Evolutionary conservation across 2,797 vertebrate genomes (phyloP).

Genomic region (Characodon lateralis): DNA sequence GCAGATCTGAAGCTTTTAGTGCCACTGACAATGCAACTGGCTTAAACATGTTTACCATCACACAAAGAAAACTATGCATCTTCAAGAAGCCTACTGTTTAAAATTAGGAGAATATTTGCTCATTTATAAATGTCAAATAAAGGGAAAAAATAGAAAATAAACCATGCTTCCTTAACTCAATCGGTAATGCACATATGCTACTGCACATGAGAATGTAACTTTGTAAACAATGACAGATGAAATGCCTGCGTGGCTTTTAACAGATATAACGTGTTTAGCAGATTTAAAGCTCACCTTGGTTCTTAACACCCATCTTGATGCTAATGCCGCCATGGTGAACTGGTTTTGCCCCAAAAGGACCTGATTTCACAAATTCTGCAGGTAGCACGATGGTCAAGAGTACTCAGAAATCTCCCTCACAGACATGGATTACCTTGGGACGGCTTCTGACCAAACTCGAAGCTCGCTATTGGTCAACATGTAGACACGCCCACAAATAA

Average conservation of each 20-base stretch:
- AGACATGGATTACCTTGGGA: conserved; percentile 30
- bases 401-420: neutral
- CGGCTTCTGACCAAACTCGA: neutral
- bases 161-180: neutral
- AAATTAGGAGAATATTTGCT: neutral
- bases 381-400: conserved; percentile 20
- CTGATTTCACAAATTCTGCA: conserved; percentile 11
- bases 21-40: neutral
- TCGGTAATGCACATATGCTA: conserved; percentile 9
- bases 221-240: conserved; percentile 45
- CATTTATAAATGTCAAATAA: neutral
- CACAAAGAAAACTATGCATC: neutral
- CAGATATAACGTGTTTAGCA: neutral
- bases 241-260: conserved; percentile 6
- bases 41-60: neutral
- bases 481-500: conserved; percentile 8
- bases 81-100: neutral
- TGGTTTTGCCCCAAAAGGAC: neutral
- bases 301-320: conserved; percentile 71
- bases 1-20: neutral
- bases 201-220: conserved; percentile 36
- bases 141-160: neutral
- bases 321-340: conserved; percentile 74
- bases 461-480: conserved; percentile 35
- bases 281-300: conserved; percentile 68